phyloP scores from a whole-genome alignment of 2,888 invertebrate genomes.

The Perdita meconis region DNA sequence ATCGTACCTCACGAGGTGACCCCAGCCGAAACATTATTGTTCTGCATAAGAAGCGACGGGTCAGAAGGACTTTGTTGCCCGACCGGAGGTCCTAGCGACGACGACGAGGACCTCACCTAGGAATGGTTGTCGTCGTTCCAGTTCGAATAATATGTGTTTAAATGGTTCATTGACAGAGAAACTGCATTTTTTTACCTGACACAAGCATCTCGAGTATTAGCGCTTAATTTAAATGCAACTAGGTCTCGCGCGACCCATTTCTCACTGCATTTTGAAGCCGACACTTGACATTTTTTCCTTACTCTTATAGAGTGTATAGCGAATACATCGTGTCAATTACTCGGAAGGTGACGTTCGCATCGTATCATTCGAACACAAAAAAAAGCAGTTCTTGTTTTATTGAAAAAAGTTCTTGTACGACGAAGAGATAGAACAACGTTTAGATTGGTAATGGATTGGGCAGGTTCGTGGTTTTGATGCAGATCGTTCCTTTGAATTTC shows the following conservation, averaged over 20 bases:
- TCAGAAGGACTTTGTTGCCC: constrained; percentile 93
- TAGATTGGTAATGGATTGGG: not conserved
- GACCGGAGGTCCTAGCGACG: constrained; percentile 87
- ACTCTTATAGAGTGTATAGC: not conserved
- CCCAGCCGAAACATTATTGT: constrained; percentile 90
- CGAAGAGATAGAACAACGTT: not conserved
- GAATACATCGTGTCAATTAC: constrained; percentile 60
- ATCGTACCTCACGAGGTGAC: constrained; percentile 94
- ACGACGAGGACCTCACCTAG: constrained; percentile 83
- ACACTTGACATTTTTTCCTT: not conserved
- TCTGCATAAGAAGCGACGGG: constrained; percentile 94
- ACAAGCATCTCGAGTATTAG: not conserved
- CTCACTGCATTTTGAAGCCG: not conserved
- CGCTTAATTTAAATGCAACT: constrained; percentile 4
- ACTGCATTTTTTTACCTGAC: constrained; percentile 32
- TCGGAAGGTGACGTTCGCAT: constrained; percentile 21
- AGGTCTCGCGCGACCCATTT: not conserved
- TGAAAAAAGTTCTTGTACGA: constrained; percentile 8
- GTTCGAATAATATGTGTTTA: constrained; percentile 52
- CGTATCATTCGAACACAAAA: too few relatives aligned
- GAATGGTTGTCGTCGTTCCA: constrained; percentile 57
- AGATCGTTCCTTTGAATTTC: not conserved
- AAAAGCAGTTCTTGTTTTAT: not conserved
- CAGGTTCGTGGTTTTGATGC: not conserved
- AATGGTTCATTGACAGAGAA: constrained; percentile 55